Conservation (phyloP, 92 coral and sea anemone species). For the Umimayanthus chanpuru region DNA sequence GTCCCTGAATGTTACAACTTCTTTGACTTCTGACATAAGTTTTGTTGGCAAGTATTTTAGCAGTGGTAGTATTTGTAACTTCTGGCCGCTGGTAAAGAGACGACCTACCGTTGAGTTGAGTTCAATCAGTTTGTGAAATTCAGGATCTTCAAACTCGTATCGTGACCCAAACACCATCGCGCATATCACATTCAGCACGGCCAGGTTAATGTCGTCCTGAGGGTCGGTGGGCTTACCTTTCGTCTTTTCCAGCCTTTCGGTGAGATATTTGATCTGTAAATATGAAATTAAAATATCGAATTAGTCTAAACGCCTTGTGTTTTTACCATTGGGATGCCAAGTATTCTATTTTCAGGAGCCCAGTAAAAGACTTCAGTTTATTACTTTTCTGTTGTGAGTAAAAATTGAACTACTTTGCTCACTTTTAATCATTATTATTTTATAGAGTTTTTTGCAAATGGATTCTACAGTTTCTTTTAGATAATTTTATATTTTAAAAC, state of each 20-base stretch:
- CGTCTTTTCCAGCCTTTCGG: constrained; percentile 30
- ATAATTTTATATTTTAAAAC: too few species aligned
- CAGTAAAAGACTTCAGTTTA: too few species aligned
- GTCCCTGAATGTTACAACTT: constrained; percentile 33
- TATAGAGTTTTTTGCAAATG: too few species aligned
- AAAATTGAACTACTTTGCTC: too few species aligned
- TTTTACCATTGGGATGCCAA: neutral
- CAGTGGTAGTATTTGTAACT: constrained; percentile 49
- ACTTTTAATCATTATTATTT: too few species aligned
- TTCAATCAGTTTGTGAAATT: constrained; percentile 46
- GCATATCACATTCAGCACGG: constrained; percentile 52
- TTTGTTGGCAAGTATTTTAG: constrained; percentile 46
- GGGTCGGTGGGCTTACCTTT: constrained; percentile 27
- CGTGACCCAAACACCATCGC: constrained; percentile 51
- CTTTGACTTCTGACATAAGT: constrained; percentile 32
- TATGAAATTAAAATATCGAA: neutral
- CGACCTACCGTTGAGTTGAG: constrained; percentile 3
- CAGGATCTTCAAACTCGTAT: constrained; percentile 57
- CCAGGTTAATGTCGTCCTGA: constrained; percentile 28
- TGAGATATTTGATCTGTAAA: neutral
- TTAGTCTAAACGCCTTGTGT: too few species aligned
- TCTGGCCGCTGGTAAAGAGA: constrained; percentile 31
- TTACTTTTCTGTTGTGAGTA: too few species aligned
- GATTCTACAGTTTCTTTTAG: too few species aligned
- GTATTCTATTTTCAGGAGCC: neutral